Percentiles rank a stretch among this genome's conserved stretches.
phyloP scores from a whole-genome alignment of 2,888 invertebrate genomes.

The Apotomis capreana region DNA sequence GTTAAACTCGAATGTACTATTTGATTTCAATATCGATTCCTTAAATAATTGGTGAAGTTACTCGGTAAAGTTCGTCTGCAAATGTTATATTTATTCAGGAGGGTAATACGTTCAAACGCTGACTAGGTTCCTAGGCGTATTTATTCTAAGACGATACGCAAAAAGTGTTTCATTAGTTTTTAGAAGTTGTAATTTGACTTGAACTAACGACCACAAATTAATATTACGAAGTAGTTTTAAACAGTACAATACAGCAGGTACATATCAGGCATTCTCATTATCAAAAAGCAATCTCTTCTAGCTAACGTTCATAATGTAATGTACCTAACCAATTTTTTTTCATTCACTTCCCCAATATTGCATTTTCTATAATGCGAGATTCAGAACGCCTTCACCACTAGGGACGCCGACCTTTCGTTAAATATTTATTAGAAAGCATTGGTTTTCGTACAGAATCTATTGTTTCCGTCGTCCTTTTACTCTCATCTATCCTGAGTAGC shows the following conservation, averaged over 20 bases:
- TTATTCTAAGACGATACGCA: too few species aligned
- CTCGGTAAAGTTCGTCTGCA: too few species aligned
- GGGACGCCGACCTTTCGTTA: conserved; percentile 32
- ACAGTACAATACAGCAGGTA: too few species aligned
- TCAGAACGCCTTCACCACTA: conserved; percentile 13
- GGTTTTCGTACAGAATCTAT: conserved; percentile 6
- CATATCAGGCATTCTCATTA: too few species aligned
- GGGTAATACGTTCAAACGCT: too few species aligned
- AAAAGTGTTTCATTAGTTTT: too few species aligned
- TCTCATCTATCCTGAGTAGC: not conserved
- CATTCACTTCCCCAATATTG: conserved; percentile 23
- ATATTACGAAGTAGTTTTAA: too few species aligned
- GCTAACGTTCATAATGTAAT: not conserved
- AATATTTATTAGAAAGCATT: conserved; percentile 31
- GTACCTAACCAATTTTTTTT: conserved; percentile 2
- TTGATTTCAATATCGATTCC: not conserved
- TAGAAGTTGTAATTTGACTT: too few species aligned
- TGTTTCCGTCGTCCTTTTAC: conserved; percentile 8
- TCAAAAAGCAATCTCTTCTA: not conserved
- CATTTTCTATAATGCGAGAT: conserved; percentile 30
- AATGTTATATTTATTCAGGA: too few species aligned
- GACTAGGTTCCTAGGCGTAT: too few species aligned
- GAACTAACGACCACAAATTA: too few species aligned
- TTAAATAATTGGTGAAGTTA: too few species aligned
- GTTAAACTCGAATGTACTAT: conserved; percentile 22